Percentiles rank a stretch among this genome's conserved stretches.
Evolutionary conservation across 2,797 vertebrate species (phyloP).

Genomic region (Myioborus melanocephalus): DNA sequence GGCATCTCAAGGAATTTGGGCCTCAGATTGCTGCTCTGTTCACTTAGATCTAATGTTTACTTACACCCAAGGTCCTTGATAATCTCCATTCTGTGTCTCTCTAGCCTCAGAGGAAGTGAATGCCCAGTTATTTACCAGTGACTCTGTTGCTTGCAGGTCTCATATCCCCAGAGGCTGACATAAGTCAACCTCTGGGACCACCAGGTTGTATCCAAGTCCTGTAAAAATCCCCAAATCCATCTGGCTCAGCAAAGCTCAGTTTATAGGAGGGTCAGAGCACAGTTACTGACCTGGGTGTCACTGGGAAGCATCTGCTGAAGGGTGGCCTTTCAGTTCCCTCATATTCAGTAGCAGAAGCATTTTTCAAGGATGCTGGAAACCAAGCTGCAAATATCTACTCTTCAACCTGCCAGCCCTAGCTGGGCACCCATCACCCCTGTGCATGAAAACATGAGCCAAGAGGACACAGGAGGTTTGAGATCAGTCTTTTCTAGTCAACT

Average conservation of each 20-base stretch:
- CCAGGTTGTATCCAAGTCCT: fast-evolving
- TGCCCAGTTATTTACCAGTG: neutral
- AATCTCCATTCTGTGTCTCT: neutral
- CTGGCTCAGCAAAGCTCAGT: neutral
- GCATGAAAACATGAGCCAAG: neutral
- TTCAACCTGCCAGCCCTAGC: neutral
- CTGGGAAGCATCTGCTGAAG: neutral
- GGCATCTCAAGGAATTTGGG: neutral
- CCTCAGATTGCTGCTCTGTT: neutral
- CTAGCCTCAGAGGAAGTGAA: neutral
- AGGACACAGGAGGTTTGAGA: neutral
- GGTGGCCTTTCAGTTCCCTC: neutral
- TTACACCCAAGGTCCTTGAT: neutral
- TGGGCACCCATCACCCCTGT: neutral
- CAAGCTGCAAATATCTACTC: neutral
- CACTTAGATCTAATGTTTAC: neutral
- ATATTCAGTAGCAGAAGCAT: neutral
- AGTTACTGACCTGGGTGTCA: neutral
- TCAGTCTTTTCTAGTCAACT: neutral
- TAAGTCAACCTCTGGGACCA: neutral
- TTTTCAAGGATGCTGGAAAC: neutral
- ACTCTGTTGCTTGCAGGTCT: neutral
- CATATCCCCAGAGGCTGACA: neutral
- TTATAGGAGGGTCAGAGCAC: neutral
- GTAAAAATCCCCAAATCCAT: neutral